These are phyloP conservation scores for Apteryx mantelli DNA, from an alignment of 2,113 vertebrate genomes.

Conservation along the genomic window DNA sequence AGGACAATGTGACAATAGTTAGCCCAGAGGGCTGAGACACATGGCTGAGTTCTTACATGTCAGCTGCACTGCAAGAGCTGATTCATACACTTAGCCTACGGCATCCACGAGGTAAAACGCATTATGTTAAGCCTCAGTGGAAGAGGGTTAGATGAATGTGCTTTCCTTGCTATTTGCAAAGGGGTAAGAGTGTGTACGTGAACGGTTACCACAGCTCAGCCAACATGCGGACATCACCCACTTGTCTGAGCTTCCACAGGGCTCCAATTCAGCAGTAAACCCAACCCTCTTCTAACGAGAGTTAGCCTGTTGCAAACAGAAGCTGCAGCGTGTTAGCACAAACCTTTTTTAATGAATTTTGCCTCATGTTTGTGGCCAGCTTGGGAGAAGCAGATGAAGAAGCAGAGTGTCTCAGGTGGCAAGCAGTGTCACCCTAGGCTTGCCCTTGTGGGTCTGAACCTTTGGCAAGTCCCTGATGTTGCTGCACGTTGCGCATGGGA, in stretches of 20 bases:
- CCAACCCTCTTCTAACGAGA: fast-evolving
- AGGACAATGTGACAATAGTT: slow-evolving; percentile 44
- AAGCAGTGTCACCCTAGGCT: neutral
- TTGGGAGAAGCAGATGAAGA: neutral
- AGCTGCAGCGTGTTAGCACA: neutral
- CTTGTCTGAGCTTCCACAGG: neutral
- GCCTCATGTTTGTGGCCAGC: neutral
- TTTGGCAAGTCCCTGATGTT: neutral
- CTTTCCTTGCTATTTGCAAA: neutral
- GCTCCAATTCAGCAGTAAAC: neutral
- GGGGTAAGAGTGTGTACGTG: neutral
- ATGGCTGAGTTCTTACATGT: slow-evolving; percentile 43
- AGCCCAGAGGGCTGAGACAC: slow-evolving; percentile 39
- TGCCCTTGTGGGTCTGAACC: neutral
- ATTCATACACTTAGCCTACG: neutral
- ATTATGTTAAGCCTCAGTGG: neutral
- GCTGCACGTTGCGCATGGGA: fast-evolving
- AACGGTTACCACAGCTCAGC: neutral
- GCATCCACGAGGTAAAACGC: slow-evolving; percentile 24
- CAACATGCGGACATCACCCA: fast-evolving
- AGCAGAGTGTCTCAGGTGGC: neutral
- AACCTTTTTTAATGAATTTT: neutral
- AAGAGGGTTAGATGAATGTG: neutral
- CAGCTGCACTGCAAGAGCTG: slow-evolving; percentile 44
- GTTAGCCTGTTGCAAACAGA: neutral